A percentile compares a stretch with the other conserved stretches of the same genome.
Evolutionary conservation across 2,888 invertebrate genomes (phyloP).

Genomic region (Lordiphosa fenestrarum): DNA sequence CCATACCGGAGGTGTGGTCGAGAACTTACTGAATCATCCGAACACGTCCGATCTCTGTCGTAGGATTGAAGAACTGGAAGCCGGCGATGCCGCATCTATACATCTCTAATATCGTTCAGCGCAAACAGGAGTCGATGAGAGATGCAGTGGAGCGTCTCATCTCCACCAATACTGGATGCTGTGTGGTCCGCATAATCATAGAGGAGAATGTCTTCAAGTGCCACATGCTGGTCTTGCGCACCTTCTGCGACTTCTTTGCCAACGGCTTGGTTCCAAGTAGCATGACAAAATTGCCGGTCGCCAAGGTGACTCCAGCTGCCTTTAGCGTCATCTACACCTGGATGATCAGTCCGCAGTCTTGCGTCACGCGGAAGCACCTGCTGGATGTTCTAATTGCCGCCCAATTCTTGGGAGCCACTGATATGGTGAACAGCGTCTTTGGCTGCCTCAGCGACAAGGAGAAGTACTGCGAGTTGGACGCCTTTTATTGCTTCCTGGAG

Average conservation of each 20-base stretch:
- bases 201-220: no score
- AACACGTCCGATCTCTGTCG: no score
- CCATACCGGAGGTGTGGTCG: no score
- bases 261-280: neutral
- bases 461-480: neutral
- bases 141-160: neutral
- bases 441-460: neutral
- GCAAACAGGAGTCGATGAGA: neutral
- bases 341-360: neutral
- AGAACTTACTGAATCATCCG: no score
- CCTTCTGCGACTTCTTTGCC: neutral
- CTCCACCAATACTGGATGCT: neutral
- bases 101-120: neutral
- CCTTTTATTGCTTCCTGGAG: conserved; percentile 1
- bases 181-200: no score
- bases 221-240: neutral
- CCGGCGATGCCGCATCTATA: neutral
- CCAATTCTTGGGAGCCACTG: neutral
- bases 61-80: neutral
- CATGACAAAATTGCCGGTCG: neutral
- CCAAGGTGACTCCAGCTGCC: neutral
- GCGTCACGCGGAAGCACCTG: neutral
- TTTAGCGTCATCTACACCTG: conserved; percentile 9
- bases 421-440: neutral
- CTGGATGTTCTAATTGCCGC: conserved; percentile 1